A percentile compares a stretch with the other conserved stretches of the same genome.
phyloP scores from a whole-genome alignment of 2,888 invertebrate genomes.

The Spodoptera exigua region DNA sequence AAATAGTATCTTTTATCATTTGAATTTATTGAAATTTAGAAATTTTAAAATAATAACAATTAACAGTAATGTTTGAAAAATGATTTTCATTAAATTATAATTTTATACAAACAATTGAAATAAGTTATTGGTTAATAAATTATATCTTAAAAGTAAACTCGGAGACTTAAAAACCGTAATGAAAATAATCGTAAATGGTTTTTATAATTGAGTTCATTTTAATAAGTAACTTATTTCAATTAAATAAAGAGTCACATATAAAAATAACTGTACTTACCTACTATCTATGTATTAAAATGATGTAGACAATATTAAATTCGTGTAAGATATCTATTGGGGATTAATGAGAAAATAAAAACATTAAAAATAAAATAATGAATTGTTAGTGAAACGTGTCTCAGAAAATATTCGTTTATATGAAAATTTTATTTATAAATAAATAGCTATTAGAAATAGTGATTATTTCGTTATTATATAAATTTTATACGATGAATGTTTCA shows the following conservation, averaged over 20 bases:
- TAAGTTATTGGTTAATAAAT: slow-evolving; percentile 11
- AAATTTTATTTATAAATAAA: slow-evolving; percentile 62
- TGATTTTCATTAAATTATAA: slow-evolving; percentile 11
- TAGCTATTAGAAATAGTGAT: slow-evolving; percentile 73
- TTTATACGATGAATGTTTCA: slow-evolving; percentile 83
- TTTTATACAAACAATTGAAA: slow-evolving; percentile 2
- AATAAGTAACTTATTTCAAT: slow-evolving; percentile 12
- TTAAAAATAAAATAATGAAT: slow-evolving; percentile 38
- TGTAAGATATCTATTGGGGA: slow-evolving; percentile 72
- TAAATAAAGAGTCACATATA: slow-evolving; percentile 18
- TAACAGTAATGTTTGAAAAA: slow-evolving; percentile 16
- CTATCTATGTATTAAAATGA: slow-evolving; percentile 63
- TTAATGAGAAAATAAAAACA: slow-evolving; percentile 57
- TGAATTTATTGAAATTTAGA: slow-evolving; percentile 10
- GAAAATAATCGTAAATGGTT: too few species aligned
- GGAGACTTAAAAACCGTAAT: too few species aligned
- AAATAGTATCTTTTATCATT: slow-evolving; percentile 11
- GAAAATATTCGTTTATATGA: slow-evolving; percentile 60
- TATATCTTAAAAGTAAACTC: too few species aligned
- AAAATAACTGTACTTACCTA: slow-evolving; percentile 56
- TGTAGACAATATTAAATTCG: slow-evolving; percentile 83
- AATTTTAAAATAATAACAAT: too few species aligned
- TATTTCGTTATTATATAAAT: slow-evolving; percentile 78
- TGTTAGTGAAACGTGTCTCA: slow-evolving; percentile 63
- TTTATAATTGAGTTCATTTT: not conserved